Conservation (phyloP, 2,797 vertebrate genomes). For the Champsocephalus gunnari region DNA sequence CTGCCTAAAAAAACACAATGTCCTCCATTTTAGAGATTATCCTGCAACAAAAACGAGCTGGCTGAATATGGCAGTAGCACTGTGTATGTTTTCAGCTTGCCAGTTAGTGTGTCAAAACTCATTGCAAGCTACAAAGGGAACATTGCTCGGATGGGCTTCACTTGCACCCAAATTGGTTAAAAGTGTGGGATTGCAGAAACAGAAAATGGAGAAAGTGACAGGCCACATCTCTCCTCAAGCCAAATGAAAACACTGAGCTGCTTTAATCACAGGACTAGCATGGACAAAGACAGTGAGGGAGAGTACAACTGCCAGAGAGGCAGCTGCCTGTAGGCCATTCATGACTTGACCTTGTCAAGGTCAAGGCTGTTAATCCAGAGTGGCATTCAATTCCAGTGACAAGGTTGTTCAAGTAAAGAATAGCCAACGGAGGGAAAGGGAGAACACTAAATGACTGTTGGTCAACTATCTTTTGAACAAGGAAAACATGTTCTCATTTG, state of each 20-base stretch:
- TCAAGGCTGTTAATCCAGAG: constrained; percentile 60
- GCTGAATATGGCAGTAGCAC: constrained; percentile 16
- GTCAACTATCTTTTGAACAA: constrained; percentile 19
- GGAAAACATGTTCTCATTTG: constrained; percentile 23
- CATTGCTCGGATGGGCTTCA: constrained; percentile 40
- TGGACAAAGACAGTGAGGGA: constrained; percentile 62
- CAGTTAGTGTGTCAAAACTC: constrained; percentile 30
- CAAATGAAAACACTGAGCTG: constrained; percentile 69
- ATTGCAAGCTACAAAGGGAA: constrained; percentile 30
- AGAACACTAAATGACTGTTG: constrained; percentile 17
- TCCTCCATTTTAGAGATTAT: constrained; percentile 36
- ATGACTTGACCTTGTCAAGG: constrained; percentile 74
- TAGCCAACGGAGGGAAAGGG: constrained; percentile 7
- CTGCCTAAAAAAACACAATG: neutral
- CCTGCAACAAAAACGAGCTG: constrained; percentile 6
- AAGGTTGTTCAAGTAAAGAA: constrained; percentile 36
- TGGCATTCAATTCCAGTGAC: constrained; percentile 61
- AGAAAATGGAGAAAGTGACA: constrained; percentile 48
- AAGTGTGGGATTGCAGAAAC: constrained; percentile 63
- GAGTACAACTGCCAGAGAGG: constrained; percentile 63
- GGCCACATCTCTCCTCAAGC: constrained; percentile 66
- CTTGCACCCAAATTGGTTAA: constrained; percentile 57
- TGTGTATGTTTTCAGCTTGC: constrained; percentile 21
- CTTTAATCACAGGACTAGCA: constrained; percentile 66
- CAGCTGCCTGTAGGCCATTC: constrained; percentile 49